phyloP scores from a whole-genome alignment of 2,113 vertebrate genomes.

The Vidua macroura region DNA sequence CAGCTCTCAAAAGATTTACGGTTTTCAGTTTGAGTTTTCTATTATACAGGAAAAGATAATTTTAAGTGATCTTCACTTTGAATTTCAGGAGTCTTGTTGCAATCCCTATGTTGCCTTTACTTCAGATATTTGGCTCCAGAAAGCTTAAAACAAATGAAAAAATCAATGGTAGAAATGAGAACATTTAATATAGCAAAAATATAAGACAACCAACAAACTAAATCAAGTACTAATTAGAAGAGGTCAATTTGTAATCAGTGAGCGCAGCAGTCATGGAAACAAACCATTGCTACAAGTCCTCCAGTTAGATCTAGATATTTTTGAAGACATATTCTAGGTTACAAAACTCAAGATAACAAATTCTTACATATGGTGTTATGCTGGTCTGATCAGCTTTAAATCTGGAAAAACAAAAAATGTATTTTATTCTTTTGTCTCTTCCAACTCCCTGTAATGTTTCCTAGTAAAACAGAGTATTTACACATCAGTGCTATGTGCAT shows the following conservation, averaged over 20 bases:
- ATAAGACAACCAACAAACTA: not conserved
- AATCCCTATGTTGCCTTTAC: not conserved
- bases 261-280: fast-evolving
- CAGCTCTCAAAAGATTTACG: not conserved
- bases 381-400: not conserved
- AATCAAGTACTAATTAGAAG: not conserved
- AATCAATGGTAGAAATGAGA: not conserved
- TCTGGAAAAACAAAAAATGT: not conserved
- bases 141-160: not conserved
- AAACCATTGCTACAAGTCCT: not conserved
- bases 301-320: not conserved
- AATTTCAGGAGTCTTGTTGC: not conserved
- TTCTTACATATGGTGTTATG: not conserved
- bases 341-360: not conserved
- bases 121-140: not conserved
- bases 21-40: not conserved
- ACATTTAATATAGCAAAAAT: not conserved
- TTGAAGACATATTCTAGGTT: not conserved
- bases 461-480: not conserved
- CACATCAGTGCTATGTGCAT: not conserved
- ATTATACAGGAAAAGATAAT: not conserved
- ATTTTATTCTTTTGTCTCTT: not conserved
- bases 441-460: not conserved
- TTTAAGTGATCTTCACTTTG: not conserved
- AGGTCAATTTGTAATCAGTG: not conserved